Percentiles rank a stretch among this genome's conserved stretches.
Evolutionary conservation across 2,113 vertebrate genomes (phyloP).

Genomic region (Phainopepla nitens): DNA sequence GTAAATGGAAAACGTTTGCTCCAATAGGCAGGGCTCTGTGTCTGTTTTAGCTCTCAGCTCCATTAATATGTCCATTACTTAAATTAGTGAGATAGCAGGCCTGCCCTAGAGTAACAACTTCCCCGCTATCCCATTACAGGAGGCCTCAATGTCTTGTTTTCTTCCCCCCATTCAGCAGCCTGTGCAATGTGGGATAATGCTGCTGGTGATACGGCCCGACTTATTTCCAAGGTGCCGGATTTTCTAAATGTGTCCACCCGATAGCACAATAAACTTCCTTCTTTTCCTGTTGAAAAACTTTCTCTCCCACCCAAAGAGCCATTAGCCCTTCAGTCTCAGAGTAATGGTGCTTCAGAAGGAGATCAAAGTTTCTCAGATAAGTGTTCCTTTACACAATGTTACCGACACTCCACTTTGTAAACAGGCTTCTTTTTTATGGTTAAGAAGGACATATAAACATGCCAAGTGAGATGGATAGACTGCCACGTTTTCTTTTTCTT

Average conservation of each 20-base stretch:
- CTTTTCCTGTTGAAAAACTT: slow-evolving; percentile 13
- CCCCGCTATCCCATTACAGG: background rate
- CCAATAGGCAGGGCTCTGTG: background rate
- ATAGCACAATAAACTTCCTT: slow-evolving; percentile 47
- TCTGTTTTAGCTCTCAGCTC: slow-evolving; percentile 59
- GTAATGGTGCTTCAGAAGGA: slow-evolving; percentile 62
- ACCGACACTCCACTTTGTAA: slow-evolving; percentile 73
- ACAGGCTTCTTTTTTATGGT: slow-evolving; percentile 64
- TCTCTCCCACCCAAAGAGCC: slow-evolving; percentile 27
- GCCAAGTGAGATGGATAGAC: slow-evolving; percentile 68
- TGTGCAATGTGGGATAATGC: background rate
- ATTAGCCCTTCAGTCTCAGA: slow-evolving; percentile 42
- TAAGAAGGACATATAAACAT: slow-evolving; percentile 71
- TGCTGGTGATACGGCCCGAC: background rate
- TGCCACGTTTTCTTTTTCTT: slow-evolving; percentile 49
- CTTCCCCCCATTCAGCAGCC: background rate
- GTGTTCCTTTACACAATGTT: slow-evolving; percentile 70
- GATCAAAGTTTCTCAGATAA: slow-evolving; percentile 74
- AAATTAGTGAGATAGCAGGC: slow-evolving; percentile 43
- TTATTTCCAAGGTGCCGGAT: background rate
- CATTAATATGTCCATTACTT: slow-evolving; percentile 29
- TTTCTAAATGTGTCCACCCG: slow-evolving; percentile 51
- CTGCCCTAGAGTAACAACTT: slow-evolving; percentile 25
- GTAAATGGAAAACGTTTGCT: slow-evolving; percentile 55
- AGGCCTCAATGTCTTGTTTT: background rate